phyloP scores from a whole-genome alignment of 2,888 invertebrate genomes.

The Phyllotreta cruciferae region DNA sequence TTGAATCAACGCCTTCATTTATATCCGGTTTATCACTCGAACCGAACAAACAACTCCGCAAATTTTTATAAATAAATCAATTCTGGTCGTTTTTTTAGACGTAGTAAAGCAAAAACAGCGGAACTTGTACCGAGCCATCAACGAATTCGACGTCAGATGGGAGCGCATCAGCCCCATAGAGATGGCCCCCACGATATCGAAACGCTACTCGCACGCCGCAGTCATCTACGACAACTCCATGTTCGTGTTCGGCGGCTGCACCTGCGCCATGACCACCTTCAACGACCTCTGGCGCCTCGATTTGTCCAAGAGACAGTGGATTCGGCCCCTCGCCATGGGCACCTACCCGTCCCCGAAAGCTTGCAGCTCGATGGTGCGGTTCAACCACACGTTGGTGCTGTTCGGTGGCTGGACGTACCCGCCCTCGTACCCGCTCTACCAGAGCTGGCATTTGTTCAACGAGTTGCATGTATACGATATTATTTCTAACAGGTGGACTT shows the following conservation, averaged over 20 bases:
- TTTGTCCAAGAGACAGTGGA: slow-evolving; percentile 84
- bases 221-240: slow-evolving; percentile 84
- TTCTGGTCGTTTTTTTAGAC: slow-evolving; percentile 63
- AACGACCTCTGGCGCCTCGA: slow-evolving; percentile 97
- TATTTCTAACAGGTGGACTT: slow-evolving; percentile 79
- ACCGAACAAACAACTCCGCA: neutral
- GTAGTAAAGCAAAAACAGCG: slow-evolving; percentile 77
- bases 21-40: slow-evolving; percentile 1
- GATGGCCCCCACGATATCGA: slow-evolving; percentile 80
- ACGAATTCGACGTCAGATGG: slow-evolving; percentile 80
- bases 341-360: slow-evolving; percentile 96
- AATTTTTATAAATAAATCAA: no score
- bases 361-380: slow-evolving; percentile 89
- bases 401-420: slow-evolving; percentile 98
- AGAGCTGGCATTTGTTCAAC: slow-evolving; percentile 87
- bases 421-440: slow-evolving; percentile 82
- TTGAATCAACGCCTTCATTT: slow-evolving; percentile 22
- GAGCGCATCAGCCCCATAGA: slow-evolving; percentile 67
- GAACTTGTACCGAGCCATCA: slow-evolving; percentile 78
- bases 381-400: slow-evolving; percentile 71
- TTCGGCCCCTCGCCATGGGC: slow-evolving; percentile 81
- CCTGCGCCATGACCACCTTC: slow-evolving; percentile 91
- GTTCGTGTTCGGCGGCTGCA: slow-evolving; percentile 97
- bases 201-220: slow-evolving; percentile 91
- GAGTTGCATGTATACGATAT: slow-evolving; percentile 91